Evolutionary conservation across 1,140 invertebrate genomes (phyloP), one percentile per base, ranked within the genome.

Genomic region (Agrypnia vestita): DNA sequence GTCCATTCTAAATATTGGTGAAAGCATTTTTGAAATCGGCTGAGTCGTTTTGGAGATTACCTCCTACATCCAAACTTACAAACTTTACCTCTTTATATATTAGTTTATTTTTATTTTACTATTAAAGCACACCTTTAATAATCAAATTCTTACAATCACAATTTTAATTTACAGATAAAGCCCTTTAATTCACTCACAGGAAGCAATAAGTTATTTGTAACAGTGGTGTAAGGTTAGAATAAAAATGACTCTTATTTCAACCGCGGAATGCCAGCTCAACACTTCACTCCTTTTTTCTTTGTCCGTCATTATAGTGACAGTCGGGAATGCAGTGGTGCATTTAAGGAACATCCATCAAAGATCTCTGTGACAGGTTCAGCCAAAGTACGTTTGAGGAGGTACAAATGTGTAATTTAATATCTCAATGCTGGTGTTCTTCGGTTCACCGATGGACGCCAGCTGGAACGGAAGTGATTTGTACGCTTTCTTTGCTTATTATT

Each of bases 381-480:
- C 15, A 13, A 59, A 59, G 17, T 59, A 59, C 55, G 55, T 21
- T 12, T 21, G 15, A 56, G 19, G 19, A 56, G 15, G 1, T 19
- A 56, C 25, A 59, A 59, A 59, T 56, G 12, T 59, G 55, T 19
- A 59, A 59, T 59, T 59, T 59, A 59, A 59, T 59, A 59, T 59
- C 15, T 59, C 55, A 59, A 59, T 59, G 9, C 11, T 21, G 17
- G 4, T 8, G 17, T 19, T 59, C 15, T 59, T 59, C 21, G 11
- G 55, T 59, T 59, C 9, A 19, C 21, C 21, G 17, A 21, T 59
- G 55, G 17, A 7, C 12, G 55, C 21, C 12, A 0, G 17, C 25
- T 59, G 12, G 17, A 59, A 59, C 17, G 55, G 55, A 59, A 59
- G 21, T 19, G 55, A 19, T 59, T 59, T 59, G 17, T 59, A 59